A percentile compares a stretch with the other conserved stretches of the same genome.
Conservation (phyloP, 2,888 invertebrate species). For the Caenorhabditis doughertyi region DNA sequence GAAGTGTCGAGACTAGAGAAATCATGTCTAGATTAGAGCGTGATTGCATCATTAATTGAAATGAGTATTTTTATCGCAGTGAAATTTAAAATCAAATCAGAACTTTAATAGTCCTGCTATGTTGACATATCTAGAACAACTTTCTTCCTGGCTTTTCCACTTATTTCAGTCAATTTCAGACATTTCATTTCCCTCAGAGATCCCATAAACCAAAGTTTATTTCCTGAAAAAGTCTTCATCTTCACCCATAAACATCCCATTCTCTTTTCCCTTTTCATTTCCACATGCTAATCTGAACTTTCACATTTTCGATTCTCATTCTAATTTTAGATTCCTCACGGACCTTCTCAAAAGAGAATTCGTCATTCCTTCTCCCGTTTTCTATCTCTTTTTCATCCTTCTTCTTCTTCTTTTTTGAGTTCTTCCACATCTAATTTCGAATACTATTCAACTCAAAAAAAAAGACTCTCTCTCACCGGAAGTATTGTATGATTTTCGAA, state of each 20-base stretch:
- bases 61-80: neutral
- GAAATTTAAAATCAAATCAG: no score
- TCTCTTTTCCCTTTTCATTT: neutral
- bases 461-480: constrained; percentile 3
- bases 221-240: neutral
- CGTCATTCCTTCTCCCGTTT: constrained; percentile 17
- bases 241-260: neutral
- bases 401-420: constrained; percentile 3
- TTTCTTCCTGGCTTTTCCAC: no score
- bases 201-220: no score
- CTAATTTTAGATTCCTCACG: constrained; percentile 21
- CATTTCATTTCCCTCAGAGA: no score
- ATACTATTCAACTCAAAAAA: constrained; percentile 21
- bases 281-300: constrained; percentile 30
- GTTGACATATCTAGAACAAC: no score
- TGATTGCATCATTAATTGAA: neutral
- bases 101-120: no score
- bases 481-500: constrained; percentile 8
- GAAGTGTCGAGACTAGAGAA: no score
- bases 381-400: neutral
- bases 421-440: constrained; percentile 14
- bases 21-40: no score
- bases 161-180: no score
- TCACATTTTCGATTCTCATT: neutral
- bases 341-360: constrained; percentile 13